Base-by-base conservation (phyloP, 1,140 invertebrate genomes). In the Tyrophagus putrescentiae region DNA sequence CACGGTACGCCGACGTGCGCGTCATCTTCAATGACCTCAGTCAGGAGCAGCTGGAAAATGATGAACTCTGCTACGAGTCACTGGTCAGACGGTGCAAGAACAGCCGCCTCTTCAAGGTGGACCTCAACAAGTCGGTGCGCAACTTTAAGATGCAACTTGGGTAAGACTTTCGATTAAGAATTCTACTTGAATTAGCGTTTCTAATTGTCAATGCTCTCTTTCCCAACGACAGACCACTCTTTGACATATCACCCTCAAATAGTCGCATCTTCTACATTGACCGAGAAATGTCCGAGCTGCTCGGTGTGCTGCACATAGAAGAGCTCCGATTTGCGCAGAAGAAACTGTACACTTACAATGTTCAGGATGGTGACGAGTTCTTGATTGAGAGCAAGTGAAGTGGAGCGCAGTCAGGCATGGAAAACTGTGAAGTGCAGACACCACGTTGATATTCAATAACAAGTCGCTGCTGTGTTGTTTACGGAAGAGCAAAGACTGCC, bases 281-380 rank as follows among this genome's bases (percentile, higher is more conserved):
- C 71, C 81, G 83, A 75, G 84, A 77, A 52, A 72, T 79, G 71
- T 57, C 41, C 3, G 73, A 74, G 25, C n/a, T 62, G 13, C 11
- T 63, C 7, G 62, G 62, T 11, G 11, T 60, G 1, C 5, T 61
- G 28, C 42, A 50, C 18, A 63, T 62, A 21, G 62, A 64, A 50
- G 41, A 56, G 31, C 21, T 60, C 68, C 73, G 28, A 72, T 74
- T 63, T 79, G 85, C 6, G 83, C 86, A 1, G 87, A 91, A 73
- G 85, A 84, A 85, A 69, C 74, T 93, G 25, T 92, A 91, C 70
- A 86, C 85, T 58, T 92, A 91, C 72, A 90, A 91, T 71, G 85
- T 93, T 60, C 76, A 81, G 62, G 85, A 85, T 65, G 87, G 87
- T 1, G 87, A 92, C 73, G 86, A 92, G 71, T 89, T 93, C 66